Evolutionary conservation across 2,888 invertebrate genomes (phyloP).

Genomic region (Amiota communis): DNA sequence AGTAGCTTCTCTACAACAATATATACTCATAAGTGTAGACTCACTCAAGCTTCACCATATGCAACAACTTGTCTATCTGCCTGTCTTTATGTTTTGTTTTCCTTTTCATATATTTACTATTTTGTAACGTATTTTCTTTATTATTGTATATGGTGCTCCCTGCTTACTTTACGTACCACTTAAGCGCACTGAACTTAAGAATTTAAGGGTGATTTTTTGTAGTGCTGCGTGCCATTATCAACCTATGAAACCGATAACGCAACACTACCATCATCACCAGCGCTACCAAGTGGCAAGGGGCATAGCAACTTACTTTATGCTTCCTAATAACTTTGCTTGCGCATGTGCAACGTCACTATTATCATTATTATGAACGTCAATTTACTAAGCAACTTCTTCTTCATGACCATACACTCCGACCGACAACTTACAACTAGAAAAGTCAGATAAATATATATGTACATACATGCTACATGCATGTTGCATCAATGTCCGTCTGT

Average conservation of each 20-base stretch:
- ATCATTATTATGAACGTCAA: conserved; percentile 54
- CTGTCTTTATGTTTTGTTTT: conserved; percentile 17
- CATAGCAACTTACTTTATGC: conserved; percentile 46
- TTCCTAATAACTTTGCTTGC: conserved; percentile 59
- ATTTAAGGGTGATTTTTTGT: conserved; percentile 55
- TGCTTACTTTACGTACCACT: neutral
- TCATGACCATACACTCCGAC: neutral
- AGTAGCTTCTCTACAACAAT: too few species aligned
- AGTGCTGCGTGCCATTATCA: conserved; percentile 25
- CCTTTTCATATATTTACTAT: conserved; percentile 39
- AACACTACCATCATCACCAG: conserved; percentile 14
- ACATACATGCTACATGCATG: neutral
- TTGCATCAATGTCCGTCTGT: neutral
- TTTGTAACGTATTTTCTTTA: conserved; percentile 65
- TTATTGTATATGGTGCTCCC: conserved; percentile 25
- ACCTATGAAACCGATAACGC: neutral
- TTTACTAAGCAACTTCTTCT: conserved; percentile 22
- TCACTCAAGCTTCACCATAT: conserved; percentile 56
- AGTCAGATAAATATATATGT: neutral
- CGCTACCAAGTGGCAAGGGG: neutral
- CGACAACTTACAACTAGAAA: too few species aligned
- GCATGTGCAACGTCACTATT: conserved; percentile 66
- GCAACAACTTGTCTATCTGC: conserved; percentile 31
- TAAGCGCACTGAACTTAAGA: conserved; percentile 42
- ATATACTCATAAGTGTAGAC: conserved; percentile 30